These are phyloP conservation scores for Stomorhina lunata DNA, from an alignment of 2,888 invertebrate genomes.

Conservation along the genomic window DNA sequence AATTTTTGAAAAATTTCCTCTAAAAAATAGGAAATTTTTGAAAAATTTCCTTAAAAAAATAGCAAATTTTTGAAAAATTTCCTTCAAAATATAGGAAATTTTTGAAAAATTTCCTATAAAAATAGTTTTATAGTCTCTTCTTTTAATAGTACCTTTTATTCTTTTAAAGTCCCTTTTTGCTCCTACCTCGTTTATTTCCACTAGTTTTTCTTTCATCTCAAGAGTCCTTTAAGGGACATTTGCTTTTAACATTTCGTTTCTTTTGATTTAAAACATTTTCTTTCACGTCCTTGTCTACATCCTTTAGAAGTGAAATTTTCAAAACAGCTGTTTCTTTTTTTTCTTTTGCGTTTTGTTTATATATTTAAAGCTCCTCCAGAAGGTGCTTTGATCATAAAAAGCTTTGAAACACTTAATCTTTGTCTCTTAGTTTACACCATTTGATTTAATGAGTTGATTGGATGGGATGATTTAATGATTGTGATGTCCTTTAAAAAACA, in stretches of 20 bases:
- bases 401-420: no score
- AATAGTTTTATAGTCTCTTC: no score
- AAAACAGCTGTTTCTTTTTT: slow-evolving; percentile 6
- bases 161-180: not conserved
- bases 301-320: not conserved
- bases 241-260: slow-evolving; percentile 39
- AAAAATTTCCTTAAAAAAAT: no score
- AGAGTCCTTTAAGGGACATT: slow-evolving; percentile 39
- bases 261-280: slow-evolving; percentile 33
- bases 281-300: no score
- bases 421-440: slow-evolving; percentile 6
- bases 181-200: not conserved
- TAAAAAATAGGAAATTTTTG: no score
- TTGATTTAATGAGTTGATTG: slow-evolving; percentile 2
- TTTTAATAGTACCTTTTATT: no score
- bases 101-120: no score
- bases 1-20: no score
- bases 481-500: not conserved
- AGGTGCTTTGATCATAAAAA: slow-evolving; percentile 8
- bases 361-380: not conserved
- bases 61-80: no score
- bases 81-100: no score
- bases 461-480: not conserved
- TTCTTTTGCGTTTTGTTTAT: not conserved
- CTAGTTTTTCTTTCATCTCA: slow-evolving; percentile 8